Evolutionary conservation across 2,797 vertebrate genomes (phyloP), one percentile per base, ranked within the genome.

Genomic region (Cirrhinus molitorella): DNA sequence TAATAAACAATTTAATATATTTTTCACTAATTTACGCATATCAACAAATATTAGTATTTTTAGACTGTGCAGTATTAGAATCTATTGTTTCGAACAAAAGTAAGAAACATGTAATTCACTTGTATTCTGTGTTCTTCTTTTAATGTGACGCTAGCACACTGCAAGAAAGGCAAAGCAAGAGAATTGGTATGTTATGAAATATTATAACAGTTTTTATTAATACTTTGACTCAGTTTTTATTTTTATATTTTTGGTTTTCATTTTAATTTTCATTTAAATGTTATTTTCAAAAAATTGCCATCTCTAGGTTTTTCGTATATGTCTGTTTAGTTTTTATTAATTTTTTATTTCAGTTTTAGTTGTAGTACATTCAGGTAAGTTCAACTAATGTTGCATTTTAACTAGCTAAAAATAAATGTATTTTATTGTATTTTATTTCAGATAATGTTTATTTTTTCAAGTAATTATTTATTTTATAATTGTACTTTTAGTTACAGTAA

Each of bases 71-170:
- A 13, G 3, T 17, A n/a, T 25, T 25, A 59, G 37, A 76, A 59
- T 12, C 8, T 76, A 11, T 76, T 43, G 9, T 45, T 25, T 59
- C 40, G 5, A 61, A 8, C 5, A 7, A 11, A 67, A 16, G 3
- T 47, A 9, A 45, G 13, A 12, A 61, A 19, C 4, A 45, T 21
- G 1, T 4, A 6, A 10, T 49, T 37, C 47, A 0, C 53, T 4
- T 59, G 37, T 66, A 28, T 19, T 68, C 51, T 81, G 6, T 55
- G 34, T 71, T 68, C 17, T 47, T 47, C 10, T 59, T 51, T 81
- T n/a, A 53, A 70, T 68, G 47, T 43, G 73, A 59, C 81, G 71
- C 79, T 77, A 85, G 84, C 19, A 51, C 53, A 45, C 72, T 51
- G 79, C 84, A 81, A 55, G n/a, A 31, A 76, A 78, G 61, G 14